These are phyloP conservation scores for Tyrannus savana DNA, from an alignment of 2,113 vertebrate genomes.

Conservation along the genomic window DNA sequence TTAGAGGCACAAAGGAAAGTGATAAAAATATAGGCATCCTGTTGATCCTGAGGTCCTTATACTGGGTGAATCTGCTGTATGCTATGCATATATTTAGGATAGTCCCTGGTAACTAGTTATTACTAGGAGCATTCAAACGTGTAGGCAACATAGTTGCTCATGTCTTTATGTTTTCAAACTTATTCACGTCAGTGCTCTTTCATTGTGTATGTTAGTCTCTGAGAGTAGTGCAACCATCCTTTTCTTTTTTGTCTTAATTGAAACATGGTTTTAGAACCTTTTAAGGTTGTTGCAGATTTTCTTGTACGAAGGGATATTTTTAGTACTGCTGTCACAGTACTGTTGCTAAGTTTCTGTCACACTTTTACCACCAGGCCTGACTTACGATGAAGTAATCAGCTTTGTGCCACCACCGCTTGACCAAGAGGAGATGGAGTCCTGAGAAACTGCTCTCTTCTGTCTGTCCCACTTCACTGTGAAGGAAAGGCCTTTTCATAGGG, in stretches of 20 bases:
- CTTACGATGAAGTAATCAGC: conserved; percentile 92
- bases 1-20: neutral
- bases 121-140: neutral
- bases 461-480: conserved; percentile 76
- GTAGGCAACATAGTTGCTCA: neutral
- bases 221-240: neutral
- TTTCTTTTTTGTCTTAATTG: neutral
- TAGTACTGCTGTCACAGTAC: neutral
- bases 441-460: conserved; percentile 71
- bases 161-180: neutral
- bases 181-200: fast-evolving
- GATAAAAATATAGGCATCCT: neutral
- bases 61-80: fast-evolving
- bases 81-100: neutral
- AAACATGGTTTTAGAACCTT: neutral
- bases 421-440: conserved; percentile 96
- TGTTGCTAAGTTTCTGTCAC: neutral
- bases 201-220: neutral
- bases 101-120: neutral
- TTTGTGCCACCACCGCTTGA: conserved; percentile 90
- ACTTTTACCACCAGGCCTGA: conserved; percentile 81
- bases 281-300: neutral
- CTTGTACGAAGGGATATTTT: neutral
- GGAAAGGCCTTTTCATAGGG: conserved; percentile 75
- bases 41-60: neutral